phyloP scores from a whole-genome alignment of 2,888 invertebrate genomes.

The Aphodius granarius region DNA sequence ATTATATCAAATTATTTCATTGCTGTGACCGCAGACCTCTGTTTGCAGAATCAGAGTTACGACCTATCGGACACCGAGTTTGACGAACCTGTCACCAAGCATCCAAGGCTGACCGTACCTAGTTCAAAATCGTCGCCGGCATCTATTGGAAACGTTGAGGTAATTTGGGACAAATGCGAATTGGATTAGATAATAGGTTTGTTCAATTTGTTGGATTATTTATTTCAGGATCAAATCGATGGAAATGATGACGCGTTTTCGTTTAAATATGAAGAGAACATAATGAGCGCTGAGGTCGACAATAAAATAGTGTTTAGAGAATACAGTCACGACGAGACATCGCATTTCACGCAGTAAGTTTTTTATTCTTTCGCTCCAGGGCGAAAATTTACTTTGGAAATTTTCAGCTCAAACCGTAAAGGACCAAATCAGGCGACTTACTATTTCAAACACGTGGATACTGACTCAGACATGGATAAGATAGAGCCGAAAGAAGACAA shows the following conservation, averaged over 20 bases:
- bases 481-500: neutral
- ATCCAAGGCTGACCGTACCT: constrained; percentile 62
- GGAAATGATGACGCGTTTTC: constrained; percentile 17
- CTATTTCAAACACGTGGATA: constrained; percentile 85
- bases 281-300: neutral
- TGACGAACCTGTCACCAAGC: constrained; percentile 75
- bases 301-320: constrained; percentile 7
- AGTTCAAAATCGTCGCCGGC: constrained; percentile 6
- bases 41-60: constrained; percentile 20
- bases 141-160: constrained; percentile 13
- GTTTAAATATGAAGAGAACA: constrained; percentile 6
- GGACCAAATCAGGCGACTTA: constrained; percentile 83
- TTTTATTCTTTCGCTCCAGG: neutral
- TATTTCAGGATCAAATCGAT: constrained; percentile 29
- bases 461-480: constrained; percentile 77
- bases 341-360: constrained; percentile 46
- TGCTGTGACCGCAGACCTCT: neutral
- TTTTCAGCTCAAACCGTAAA: constrained; percentile 67
- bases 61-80: constrained; percentile 62
- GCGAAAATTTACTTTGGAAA: constrained; percentile 5
- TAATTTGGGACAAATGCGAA: neutral
- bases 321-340: constrained; percentile 41
- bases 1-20: neutral
- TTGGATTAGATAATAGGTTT: neutral
- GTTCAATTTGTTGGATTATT: neutral